Base-by-base conservation (phyloP, 2,113 vertebrate species). In the Equus quagga region DNA sequence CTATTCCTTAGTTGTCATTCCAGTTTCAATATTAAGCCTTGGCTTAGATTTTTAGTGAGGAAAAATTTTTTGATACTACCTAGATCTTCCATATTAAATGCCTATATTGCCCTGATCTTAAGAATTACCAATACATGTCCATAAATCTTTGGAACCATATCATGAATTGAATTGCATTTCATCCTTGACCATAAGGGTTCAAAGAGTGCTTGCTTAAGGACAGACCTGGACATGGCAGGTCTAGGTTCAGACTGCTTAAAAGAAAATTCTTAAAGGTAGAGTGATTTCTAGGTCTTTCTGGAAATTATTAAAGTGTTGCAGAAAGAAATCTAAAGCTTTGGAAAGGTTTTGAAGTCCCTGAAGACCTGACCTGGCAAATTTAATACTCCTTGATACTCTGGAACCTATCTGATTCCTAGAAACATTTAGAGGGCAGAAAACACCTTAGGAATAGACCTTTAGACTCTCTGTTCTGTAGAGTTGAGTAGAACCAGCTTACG, bases 151-250 rank as follows among this genome's bases (percentile, higher is more conserved):
- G 23, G 41, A 82, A 23, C 41, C 18, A n/a, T 70, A 49, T 56
- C 69, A 60, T 56, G 56, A 88, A 73, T 93, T 95, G 60, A 88
- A 69, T 89, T 89, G 41, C 31, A 10, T 88, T 95, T 91, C 85
- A 80, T 7, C 46, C 26, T 95, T 88, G 49, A 60, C 23, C 69
- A 3, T 33, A 64, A 60, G 5, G 0, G 1, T 76, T 91, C 46
- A n/a, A 58, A 91, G 89, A 93, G 36, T 3, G 36, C 78, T 96
- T 89, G 4, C 23, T 81, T 70, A 91, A 89, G 8, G 31, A 44
- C 5, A 79, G 36, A 65, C 82, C 33, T 94, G 65, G 41, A 81
- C 14, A 23, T 70, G 41, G 11, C 49, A 86, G 2, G 24, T 88
- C 36, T 86, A 24, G 17, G 46, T n/a, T 56, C 60, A 97, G 31